These are phyloP conservation scores for Myotis yumanensis DNA, from an alignment of 2,113 vertebrate species.

Conservation along the genomic window DNA sequence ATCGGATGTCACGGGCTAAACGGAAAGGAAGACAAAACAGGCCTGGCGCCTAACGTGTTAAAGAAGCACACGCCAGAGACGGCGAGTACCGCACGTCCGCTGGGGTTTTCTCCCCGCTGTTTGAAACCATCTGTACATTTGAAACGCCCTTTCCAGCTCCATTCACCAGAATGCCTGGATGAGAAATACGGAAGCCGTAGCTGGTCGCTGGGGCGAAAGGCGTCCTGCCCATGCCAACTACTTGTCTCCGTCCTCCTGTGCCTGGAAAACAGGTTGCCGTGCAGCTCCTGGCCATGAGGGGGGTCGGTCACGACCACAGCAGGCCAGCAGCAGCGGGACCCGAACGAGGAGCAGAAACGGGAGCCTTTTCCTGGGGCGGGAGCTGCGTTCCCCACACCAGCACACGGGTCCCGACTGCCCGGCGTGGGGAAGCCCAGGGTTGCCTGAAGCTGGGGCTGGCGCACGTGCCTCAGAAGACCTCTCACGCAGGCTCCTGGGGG, in stretches of 20 bases:
- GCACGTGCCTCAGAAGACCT: neutral
- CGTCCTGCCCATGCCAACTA: neutral
- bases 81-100: neutral
- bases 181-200: rapidly evolving
- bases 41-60: neutral
- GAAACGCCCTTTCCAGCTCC: neutral
- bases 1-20: neutral
- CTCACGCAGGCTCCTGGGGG: neutral
- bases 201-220: neutral
- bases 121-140: neutral
- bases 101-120: neutral
- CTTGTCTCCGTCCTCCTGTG: too few species aligned
- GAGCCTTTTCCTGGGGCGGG: neutral
- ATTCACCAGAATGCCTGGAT: too few species aligned
- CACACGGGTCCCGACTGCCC: neutral
- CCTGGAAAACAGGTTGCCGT: neutral
- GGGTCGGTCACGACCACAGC: neutral
- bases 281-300: neutral
- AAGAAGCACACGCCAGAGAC: neutral
- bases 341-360: neutral
- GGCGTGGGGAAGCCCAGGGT: neutral
- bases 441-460: neutral
- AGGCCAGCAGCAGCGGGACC: neutral
- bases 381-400: rapidly evolving
- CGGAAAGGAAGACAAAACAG: too few species aligned